A percentile compares a stretch with the other conserved stretches of the same genome.
These are phyloP conservation scores for Xylota segnis DNA, from an alignment of 2,888 invertebrate species.

Conservation along the genomic window DNA sequence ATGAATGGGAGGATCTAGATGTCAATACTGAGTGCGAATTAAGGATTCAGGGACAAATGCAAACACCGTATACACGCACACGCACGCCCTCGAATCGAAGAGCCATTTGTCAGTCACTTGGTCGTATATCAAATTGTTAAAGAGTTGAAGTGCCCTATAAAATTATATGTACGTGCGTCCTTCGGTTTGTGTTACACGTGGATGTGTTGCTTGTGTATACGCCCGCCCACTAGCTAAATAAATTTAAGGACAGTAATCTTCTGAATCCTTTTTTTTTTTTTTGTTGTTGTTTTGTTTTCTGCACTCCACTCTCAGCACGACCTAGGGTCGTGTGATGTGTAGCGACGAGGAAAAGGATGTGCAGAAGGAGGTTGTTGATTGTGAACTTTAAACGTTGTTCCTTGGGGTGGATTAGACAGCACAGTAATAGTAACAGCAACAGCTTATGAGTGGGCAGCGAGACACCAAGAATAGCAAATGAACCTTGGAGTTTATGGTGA, in stretches of 20 bases:
- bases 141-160: slow-evolving; percentile 23
- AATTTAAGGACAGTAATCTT: slow-evolving; percentile 35
- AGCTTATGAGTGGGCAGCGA: slow-evolving; percentile 51
- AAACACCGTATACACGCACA: slow-evolving; percentile 24
- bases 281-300: no score
- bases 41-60: slow-evolving; percentile 42
- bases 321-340: neutral
- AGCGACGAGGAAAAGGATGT: neutral
- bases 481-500: slow-evolving; percentile 39
- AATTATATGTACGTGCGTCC: slow-evolving; percentile 4
- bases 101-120: slow-evolving; percentile 48
- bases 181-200: slow-evolving; percentile 14
- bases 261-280: neutral
- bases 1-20: slow-evolving; percentile 43
- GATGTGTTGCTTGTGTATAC: slow-evolving; percentile 17
- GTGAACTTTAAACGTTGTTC: slow-evolving; percentile 3
- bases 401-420: slow-evolving; percentile 45
- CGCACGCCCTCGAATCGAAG: slow-evolving; percentile 3
- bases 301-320: neutral
- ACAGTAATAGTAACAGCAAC: slow-evolving; percentile 54
- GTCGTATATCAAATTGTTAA: slow-evolving; percentile 42
- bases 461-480: slow-evolving; percentile 18
- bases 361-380: slow-evolving; percentile 7
- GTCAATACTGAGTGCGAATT: slow-evolving; percentile 56
- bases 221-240: slow-evolving; percentile 32